Percentiles rank a stretch among this genome's conserved stretches.
phyloP scores from a whole-genome alignment of 2,888 invertebrate species.

The Polydrusus tereticollis region DNA sequence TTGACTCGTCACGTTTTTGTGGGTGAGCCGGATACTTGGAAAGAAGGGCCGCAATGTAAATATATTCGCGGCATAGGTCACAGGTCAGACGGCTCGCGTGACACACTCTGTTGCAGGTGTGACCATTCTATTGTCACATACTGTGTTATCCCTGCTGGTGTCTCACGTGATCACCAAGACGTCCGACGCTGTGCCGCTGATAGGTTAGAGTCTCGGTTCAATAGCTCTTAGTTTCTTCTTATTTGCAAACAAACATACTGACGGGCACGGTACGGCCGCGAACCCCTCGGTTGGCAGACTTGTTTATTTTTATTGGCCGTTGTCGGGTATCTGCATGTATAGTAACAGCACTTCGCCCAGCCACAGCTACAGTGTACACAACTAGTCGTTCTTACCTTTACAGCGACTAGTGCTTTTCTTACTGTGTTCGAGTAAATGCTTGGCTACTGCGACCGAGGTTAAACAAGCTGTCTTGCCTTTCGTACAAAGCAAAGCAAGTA shows the following conservation, averaged over 20 bases:
- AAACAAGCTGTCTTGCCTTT: conserved; percentile 54
- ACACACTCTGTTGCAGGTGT: conserved; percentile 90
- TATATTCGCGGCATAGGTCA: conserved; percentile 64
- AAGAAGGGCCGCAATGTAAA: conserved; percentile 52
- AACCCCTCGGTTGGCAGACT: conserved; percentile 49
- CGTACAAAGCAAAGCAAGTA: conserved; percentile 19
- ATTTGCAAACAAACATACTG: conserved; percentile 63
- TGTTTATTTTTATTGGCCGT: conserved; percentile 19
- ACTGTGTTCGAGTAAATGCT: conserved; percentile 62
- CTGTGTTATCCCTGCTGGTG: conserved; percentile 99
- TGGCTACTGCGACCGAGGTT: conserved; percentile 65
- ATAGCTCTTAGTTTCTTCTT: conserved; percentile 57
- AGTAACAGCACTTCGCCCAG: conserved; percentile 67
- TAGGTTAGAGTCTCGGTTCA: conserved; percentile 78
- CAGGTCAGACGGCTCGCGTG: conserved; percentile 67
- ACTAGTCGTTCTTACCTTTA: conserved; percentile 54
- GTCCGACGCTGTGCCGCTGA: conserved; percentile 98
- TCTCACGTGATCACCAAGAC: conserved; percentile 99
- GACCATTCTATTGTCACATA: conserved; percentile 98
- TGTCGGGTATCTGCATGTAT: conserved; percentile 62
- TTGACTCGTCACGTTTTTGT: conserved; percentile 61
- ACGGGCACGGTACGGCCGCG: conserved; percentile 58
- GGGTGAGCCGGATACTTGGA: conserved; percentile 67
- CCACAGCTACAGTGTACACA: conserved; percentile 63
- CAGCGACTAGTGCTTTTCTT: conserved; percentile 57